Conservation (phyloP, 2,888 invertebrate species). For the Lithosia quadra region DNA sequence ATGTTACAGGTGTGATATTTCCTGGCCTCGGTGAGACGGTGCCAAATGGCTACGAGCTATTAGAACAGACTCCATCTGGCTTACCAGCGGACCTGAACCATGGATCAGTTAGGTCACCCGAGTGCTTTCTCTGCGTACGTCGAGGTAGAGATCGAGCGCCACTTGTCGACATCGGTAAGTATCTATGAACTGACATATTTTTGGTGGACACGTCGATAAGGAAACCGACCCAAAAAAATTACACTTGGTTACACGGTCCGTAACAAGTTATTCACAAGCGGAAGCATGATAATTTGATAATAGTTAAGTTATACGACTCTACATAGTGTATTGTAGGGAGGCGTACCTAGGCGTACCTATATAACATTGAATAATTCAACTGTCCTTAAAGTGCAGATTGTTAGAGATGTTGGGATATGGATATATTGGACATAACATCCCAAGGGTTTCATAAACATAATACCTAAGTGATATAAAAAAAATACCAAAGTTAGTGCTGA, state of each 20-base stretch:
- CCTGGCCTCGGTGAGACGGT: conserved; percentile 94
- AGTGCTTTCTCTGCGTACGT: conserved; percentile 96
- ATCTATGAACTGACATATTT: background rate
- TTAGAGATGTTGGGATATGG: no score
- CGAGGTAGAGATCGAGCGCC: conserved; percentile 98
- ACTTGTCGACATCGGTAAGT: conserved; percentile 97
- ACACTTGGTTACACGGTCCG: background rate
- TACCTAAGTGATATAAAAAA: no score
- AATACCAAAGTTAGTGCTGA: no score
- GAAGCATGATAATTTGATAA: background rate
- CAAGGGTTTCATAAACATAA: no score
- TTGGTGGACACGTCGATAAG: background rate
- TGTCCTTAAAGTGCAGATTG: no score
- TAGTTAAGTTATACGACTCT: background rate
- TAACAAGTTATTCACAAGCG: background rate
- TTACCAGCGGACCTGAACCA: conserved; percentile 98
- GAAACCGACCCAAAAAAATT: background rate
- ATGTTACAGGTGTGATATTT: conserved; percentile 87
- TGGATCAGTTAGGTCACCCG: conserved; percentile 97
- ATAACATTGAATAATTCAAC: no score
- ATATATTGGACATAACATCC: no score
- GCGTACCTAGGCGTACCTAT: no score
- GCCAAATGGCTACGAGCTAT: conserved; percentile 92
- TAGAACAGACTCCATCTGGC: conserved; percentile 94
- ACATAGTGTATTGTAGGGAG: no score